Evolutionary conservation across 2,113 vertebrate genomes (phyloP).

Genomic region (Siniperca chuatsi): DNA sequence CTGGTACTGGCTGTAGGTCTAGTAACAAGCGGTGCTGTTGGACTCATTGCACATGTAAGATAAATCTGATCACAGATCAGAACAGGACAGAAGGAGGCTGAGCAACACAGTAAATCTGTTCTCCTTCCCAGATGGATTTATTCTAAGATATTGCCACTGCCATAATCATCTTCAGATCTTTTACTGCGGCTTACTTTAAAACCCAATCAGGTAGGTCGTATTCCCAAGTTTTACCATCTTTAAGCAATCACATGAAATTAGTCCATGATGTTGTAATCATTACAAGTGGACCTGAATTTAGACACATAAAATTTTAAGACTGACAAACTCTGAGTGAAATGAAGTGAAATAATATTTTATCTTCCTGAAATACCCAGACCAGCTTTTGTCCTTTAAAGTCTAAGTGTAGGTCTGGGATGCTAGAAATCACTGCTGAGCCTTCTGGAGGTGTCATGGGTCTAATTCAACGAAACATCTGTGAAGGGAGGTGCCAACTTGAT

Average conservation of each 20-base stretch:
- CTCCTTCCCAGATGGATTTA: background rate
- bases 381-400: conserved; percentile 53
- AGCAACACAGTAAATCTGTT: background rate
- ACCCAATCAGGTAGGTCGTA: conserved; percentile 1
- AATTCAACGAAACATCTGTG: conserved; percentile 63
- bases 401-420: conserved; percentile 35
- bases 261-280: conserved; percentile 36
- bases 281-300: conserved; percentile 14
- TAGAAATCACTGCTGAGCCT: conserved; percentile 45
- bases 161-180: background rate
- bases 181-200: background rate
- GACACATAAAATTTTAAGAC: conserved; percentile 28
- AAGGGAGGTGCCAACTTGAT: conserved; percentile 58
- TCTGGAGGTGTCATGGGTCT: conserved; percentile 52
- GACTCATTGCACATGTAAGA: background rate
- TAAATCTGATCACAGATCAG: background rate
- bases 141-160: background rate
- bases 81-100: background rate
- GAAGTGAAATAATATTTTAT: conserved; percentile 48
- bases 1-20: no score
- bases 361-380: conserved; percentile 44
- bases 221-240: conserved; percentile 3
- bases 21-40: background rate
- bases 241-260: conserved; percentile 11
- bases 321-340: conserved; percentile 30